Percentiles rank a stretch among this genome's conserved stretches.
Evolutionary conservation across 2,113 vertebrate species (phyloP).

Genomic region (Mirza zaza): DNA sequence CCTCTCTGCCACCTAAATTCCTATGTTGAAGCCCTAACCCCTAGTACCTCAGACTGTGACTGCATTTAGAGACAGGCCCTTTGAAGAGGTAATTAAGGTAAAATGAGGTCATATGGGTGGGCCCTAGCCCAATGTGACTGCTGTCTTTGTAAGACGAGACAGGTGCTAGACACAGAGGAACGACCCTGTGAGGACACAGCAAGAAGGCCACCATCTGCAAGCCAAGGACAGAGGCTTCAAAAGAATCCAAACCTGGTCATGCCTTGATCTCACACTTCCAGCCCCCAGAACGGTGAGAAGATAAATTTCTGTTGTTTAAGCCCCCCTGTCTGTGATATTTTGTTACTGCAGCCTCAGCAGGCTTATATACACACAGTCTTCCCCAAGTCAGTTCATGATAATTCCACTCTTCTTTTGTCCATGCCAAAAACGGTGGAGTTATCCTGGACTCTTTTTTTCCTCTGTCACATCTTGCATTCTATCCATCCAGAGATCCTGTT

Average conservation of each 20-base stretch:
- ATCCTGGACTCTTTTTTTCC: not conserved
- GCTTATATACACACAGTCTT: too few species aligned
- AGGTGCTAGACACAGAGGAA: not conserved
- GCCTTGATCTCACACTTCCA: not conserved
- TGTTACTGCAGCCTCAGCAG: not conserved
- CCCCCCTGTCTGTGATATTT: not conserved
- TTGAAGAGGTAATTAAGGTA: not conserved
- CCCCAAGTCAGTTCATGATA: not conserved
- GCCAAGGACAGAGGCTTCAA: not conserved
- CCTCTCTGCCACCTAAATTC: fast-evolving
- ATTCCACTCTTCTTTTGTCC: not conserved
- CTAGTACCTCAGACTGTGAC: not conserved
- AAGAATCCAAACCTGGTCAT: not conserved
- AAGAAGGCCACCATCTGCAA: not conserved
- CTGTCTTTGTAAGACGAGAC: not conserved
- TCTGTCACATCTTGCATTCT: not conserved
- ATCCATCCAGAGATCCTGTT: not conserved
- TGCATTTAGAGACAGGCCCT: not conserved
- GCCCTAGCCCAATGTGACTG: not conserved
- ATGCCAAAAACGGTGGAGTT: not conserved
- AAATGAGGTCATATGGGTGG: not conserved
- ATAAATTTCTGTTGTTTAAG: not conserved
- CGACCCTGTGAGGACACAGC: not conserved
- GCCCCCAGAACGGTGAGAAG: not conserved
- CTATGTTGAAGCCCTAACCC: not conserved